Conservation (phyloP, 2,113 vertebrate genomes). For the Zootoca vivipara region DNA sequence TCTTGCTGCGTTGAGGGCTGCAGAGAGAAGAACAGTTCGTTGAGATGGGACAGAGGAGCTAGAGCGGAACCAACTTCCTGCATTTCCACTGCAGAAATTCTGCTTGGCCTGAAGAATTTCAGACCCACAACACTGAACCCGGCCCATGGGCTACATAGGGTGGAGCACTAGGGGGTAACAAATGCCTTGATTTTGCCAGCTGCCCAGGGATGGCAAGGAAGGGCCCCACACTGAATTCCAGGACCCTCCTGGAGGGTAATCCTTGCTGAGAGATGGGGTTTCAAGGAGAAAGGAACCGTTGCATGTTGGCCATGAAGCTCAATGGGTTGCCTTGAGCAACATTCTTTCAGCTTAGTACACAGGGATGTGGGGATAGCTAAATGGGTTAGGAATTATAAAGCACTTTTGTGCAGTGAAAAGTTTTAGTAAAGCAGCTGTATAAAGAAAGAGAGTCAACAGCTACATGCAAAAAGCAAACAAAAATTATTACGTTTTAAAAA, state of each 20-base stretch:
- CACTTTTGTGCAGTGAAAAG: not conserved
- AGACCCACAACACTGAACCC: not conserved
- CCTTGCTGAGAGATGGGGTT: too few species aligned
- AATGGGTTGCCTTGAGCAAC: too few species aligned
- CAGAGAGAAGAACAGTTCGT: not conserved
- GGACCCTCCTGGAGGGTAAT: too few species aligned
- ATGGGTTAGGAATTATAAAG: not conserved
- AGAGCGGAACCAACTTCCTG: not conserved
- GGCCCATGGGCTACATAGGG: not conserved
- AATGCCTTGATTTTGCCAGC: not conserved
- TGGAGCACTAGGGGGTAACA: too few species aligned
- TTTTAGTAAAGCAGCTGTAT: not conserved
- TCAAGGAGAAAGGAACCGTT: too few species aligned
- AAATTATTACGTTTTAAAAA: not conserved
- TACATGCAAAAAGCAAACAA: not conserved
- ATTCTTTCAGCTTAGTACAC: too few species aligned
- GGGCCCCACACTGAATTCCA: not conserved
- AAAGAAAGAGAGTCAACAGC: not conserved
- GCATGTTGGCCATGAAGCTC: too few species aligned
- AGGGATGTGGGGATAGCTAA: too few species aligned
- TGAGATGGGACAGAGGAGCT: not conserved
- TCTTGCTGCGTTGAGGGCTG: constrained; percentile 83
- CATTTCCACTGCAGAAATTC: not conserved
- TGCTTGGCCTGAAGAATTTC: not conserved
- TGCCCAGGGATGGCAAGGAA: not conserved